phyloP scores from a whole-genome alignment of 2,888 invertebrate species.

The Noctua janthe region DNA sequence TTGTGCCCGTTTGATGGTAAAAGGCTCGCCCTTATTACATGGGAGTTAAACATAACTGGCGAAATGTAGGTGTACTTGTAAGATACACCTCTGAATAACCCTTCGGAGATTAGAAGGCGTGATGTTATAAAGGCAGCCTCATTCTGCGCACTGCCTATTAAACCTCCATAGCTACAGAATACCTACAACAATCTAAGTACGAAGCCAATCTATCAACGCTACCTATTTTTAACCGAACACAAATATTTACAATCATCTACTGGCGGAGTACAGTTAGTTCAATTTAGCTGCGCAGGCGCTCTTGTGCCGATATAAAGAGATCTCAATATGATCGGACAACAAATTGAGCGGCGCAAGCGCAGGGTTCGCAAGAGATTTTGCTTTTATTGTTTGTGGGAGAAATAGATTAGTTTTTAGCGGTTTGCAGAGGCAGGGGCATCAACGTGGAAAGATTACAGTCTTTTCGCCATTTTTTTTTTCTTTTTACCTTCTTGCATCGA shows the following conservation, averaged over 20 bases:
- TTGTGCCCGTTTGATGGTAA: neutral
- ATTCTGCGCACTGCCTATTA: neutral
- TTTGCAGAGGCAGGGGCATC: slow-evolving; percentile 19
- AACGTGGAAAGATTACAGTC: neutral
- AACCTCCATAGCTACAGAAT: slow-evolving; percentile 1
- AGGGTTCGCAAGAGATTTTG: slow-evolving; percentile 58
- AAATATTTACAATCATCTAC: slow-evolving; percentile 65
- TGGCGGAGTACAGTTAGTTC: slow-evolving; percentile 80
- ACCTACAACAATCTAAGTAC: slow-evolving; percentile 4
- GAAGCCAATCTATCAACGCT: slow-evolving; percentile 48
- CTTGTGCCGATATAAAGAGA: slow-evolving; percentile 76
- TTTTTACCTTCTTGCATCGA: neutral
- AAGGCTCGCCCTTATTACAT: neutral
- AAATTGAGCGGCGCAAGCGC: slow-evolving; percentile 75
- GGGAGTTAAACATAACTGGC: neutral
- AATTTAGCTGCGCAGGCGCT: slow-evolving; percentile 76
- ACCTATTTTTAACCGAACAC: slow-evolving; percentile 60
- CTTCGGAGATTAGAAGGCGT: neutral
- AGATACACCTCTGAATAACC: neutral
- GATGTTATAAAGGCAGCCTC: neutral
- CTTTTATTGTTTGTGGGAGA: slow-evolving; percentile 61
- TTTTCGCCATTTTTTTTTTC: neutral
- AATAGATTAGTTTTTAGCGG: slow-evolving; percentile 63
- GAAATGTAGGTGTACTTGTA: neutral
- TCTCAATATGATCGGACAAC: slow-evolving; percentile 81